A percentile compares a stretch with the other conserved stretches of the same genome.
phyloP scores from a whole-genome alignment of 1,140 invertebrate genomes.

The Papilio polyxenes region DNA sequence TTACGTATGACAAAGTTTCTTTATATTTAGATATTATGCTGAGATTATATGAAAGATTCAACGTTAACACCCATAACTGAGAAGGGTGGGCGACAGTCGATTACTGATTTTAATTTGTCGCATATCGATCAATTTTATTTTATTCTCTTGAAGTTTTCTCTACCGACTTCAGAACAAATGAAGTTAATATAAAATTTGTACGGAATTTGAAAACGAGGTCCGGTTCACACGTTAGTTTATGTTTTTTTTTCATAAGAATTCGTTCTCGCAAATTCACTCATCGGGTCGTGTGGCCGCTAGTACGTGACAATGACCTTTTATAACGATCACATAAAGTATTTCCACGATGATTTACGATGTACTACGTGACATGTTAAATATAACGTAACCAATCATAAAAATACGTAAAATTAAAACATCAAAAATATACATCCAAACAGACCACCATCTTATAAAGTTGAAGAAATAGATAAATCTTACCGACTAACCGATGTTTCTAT shows the following conservation, averaged over 20 bases:
- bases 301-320: conserved; percentile 38
- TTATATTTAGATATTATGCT: background rate
- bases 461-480: no score
- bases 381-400: conserved; percentile 1
- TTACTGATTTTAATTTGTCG: no score
- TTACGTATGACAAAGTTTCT: background rate
- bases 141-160: background rate
- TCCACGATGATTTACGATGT: conserved; percentile 32
- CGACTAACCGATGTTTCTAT: background rate
- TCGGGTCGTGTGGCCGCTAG: conserved; percentile 19
- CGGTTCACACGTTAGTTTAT: conserved; percentile 32
- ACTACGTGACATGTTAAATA: conserved; percentile 24
- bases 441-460: no score
- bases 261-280: conserved; percentile 29
- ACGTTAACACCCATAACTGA: no score
- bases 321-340: conserved; percentile 32
- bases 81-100: no score
- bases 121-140: no score
- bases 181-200: conserved; percentile 29
- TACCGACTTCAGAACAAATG: background rate
- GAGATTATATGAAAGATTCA: no score
- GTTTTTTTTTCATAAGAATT: conserved; percentile 28
- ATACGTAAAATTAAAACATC: background rate
- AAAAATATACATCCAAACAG: background rate
- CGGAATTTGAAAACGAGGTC: conserved; percentile 36